Base-by-base conservation (phyloP, 2,113 vertebrate species). In the Pangasianodon gigas region DNA sequence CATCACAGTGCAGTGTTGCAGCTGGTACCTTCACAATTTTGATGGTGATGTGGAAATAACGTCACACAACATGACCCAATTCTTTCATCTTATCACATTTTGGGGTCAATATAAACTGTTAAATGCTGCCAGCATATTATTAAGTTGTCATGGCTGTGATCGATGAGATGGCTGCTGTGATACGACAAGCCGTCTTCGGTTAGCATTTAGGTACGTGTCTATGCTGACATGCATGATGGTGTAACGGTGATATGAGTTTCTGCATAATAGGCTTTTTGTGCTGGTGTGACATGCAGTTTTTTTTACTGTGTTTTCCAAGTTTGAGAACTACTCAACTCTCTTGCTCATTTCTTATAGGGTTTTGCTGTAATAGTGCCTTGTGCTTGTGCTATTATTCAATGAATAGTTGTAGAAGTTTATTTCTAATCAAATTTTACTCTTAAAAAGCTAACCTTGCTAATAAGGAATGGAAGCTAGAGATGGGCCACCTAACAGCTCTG, bases 181-280 rank as follows among this genome's bases (percentile, higher is more conserved):
- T 77, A 41, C 60, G 37, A 87, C 71, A 87, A 41, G 32, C 21
- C 21, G 32, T 87, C 56, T 60, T 79, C 41, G 41, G 29, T 75
- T 74, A 46, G 65, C 41, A 26, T 91, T 88, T 60, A 74, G 85
- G 26, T 58, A 83, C 24, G 13, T 62, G 51, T 81, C n/a, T 85
- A 32, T 74, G 84, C 75, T 60, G 54, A 44, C 26, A 46, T 54
- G 48, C 11, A 0, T 54, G 62, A 77, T 46, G 37, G 51, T 90
- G 69, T 79, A 52, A 88, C 29, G 32, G 86, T 26, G 48, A 77
- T 37, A 86, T 48, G 58, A 48, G 16, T 88, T 85, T 88, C 11
- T 37, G 48, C 26, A 81, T 86, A 81, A 82, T 71, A 41, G 77
- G 74, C 67, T 51, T 32, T 81, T 37, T 54, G 18, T 85, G 56